Percentiles rank a stretch among this genome's conserved stretches.
phyloP scores from a whole-genome alignment of 2,113 vertebrate species.

The Cygnus atratus region DNA sequence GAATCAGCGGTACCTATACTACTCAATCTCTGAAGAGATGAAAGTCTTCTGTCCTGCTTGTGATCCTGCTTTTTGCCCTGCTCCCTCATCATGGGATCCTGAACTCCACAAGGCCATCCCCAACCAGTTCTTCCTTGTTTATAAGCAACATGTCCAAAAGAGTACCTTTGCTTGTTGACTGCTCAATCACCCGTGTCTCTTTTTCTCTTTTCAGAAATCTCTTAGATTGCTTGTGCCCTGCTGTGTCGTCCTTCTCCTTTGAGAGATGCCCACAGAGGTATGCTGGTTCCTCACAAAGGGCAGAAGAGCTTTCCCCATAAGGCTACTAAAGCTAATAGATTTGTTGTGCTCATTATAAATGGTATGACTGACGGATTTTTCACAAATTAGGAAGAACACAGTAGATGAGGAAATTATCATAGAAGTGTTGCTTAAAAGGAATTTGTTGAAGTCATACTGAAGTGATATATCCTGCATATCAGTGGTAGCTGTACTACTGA shows the following conservation, averaged over 20 bases:
- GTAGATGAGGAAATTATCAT: not conserved
- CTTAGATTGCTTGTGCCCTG: not conserved
- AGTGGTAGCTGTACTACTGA: not conserved
- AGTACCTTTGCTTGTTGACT: not conserved
- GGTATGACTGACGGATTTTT: not conserved
- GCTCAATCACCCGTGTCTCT: not conserved
- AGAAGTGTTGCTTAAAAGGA: not conserved
- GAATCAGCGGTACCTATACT: not conserved
- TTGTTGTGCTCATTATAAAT: not conserved
- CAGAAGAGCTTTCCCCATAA: not conserved
- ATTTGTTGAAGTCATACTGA: not conserved
- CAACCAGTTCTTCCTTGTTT: not conserved
- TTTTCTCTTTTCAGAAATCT: not conserved
- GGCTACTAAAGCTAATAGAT: not conserved
- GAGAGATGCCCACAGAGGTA: not conserved
- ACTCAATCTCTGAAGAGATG: not conserved
- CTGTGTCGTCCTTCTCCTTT: not conserved
- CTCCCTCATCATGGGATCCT: not conserved
- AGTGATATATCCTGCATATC: not conserved
- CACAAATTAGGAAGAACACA: not conserved
- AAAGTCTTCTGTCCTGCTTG: not conserved
- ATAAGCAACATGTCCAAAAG: not conserved
- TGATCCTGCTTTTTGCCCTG: not conserved
- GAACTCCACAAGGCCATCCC: not conserved
- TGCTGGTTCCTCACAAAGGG: not conserved